Evolutionary conservation across 2,797 vertebrate genomes (phyloP).

Genomic region (Gymnothorax reevesii): DNA sequence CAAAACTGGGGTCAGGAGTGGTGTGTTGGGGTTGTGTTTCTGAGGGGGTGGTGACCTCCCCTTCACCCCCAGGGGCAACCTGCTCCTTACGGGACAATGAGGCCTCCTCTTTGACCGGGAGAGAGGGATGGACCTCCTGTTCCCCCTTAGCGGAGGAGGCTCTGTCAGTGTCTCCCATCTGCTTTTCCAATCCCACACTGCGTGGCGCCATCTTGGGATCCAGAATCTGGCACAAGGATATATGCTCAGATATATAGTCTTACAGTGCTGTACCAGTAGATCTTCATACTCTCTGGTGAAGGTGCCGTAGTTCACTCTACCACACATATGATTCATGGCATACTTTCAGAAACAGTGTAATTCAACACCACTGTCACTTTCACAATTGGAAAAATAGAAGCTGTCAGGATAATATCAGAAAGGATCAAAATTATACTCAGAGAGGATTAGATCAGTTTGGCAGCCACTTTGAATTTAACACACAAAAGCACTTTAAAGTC

Average conservation of each 20-base stretch:
- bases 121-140: conserved; percentile 11
- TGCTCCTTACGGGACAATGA: conserved; percentile 63
- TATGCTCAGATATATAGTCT: neutral
- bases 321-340: neutral
- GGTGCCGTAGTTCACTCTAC: neutral
- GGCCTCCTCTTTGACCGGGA: neutral
- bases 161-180: neutral
- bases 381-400: neutral
- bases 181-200: conserved; percentile 48
- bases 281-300: neutral
- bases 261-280: neutral
- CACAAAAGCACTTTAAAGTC: neutral
- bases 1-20: conserved; percentile 8
- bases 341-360: neutral
- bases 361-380: neutral
- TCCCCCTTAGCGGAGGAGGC: neutral
- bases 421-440: neutral
- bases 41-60: neutral
- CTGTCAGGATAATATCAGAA: neutral
- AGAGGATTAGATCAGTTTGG: neutral
- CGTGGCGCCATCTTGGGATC: conserved; percentile 67
- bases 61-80: neutral
- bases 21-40: neutral
- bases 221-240: conserved; percentile 61
- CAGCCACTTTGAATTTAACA: neutral